Evolutionary conservation across 2,113 vertebrate genomes (phyloP).

Genomic region (Recurvirostra avosetta): DNA sequence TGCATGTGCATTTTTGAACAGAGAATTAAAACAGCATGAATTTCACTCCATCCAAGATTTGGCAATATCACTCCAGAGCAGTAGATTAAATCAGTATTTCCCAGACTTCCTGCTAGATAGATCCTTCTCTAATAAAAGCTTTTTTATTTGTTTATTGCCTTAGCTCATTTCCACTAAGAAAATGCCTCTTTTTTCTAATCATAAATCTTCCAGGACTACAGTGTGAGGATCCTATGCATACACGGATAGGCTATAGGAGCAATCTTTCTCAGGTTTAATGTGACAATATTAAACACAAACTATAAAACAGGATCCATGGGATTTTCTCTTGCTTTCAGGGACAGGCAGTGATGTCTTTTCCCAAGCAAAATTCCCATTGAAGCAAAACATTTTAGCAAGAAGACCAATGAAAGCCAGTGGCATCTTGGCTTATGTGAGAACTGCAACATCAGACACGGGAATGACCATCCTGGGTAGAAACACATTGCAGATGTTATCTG

Average conservation of each 20-base stretch:
- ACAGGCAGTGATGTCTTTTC: not conserved
- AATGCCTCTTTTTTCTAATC: not conserved
- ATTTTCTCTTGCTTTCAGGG: not conserved
- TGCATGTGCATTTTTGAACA: not conserved
- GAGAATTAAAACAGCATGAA: conserved; percentile 26
- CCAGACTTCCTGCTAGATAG: not conserved
- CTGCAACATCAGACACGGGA: not conserved
- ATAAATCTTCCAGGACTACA: not conserved
- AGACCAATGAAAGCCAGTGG: not conserved
- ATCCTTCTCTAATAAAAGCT: not conserved
- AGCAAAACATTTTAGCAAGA: not conserved
- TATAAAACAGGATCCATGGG: not conserved
- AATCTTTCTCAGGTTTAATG: not conserved
- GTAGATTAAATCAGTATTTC: conserved; percentile 27
- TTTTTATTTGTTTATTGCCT: conserved; percentile 20
- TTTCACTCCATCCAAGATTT: not conserved
- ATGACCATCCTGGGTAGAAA: not conserved
- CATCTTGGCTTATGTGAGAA: not conserved
- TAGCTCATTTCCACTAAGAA: conserved; percentile 12
- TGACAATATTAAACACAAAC: not conserved
- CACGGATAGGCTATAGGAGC: not conserved
- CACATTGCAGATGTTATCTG: not conserved
- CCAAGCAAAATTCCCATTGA: not conserved
- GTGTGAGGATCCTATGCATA: not conserved
- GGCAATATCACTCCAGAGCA: not conserved